Evolutionary conservation across 1,140 invertebrate species (phyloP), one percentile per base, ranked within the genome.

Genomic region (Hyphantria cunea): DNA sequence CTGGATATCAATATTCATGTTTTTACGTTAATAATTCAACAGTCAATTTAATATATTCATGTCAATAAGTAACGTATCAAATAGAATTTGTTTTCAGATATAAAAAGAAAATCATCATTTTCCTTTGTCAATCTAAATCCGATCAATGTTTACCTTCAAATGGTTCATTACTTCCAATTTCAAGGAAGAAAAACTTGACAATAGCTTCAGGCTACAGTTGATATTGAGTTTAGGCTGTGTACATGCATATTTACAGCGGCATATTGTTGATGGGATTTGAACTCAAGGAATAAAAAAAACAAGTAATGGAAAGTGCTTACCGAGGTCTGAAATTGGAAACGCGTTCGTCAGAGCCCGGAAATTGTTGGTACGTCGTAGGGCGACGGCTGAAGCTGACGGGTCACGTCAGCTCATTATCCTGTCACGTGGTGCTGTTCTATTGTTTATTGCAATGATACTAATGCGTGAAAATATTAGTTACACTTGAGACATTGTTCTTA

Each of bases 271-370:
- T 54, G 15, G 60, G 50, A 54, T 49, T 54, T 44, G 52, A 45
- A 52, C 53, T 34, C 41, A 53, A 56, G 45, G 45, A 64, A 44
- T 60, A 44, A 64, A 51, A 66, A 74, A 66, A 68, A 74, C 50
- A 72, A 71, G 51, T 61, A 56, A 72, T 72, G 60, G 67, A 66
- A 78, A 73, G 68, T 70, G 72, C 65, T 64, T 76, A 81, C 70
- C 78, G 79, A 78, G 77, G 77, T 80, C 78, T 86, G 79, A 86
- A 86, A 86, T 86, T 86, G 84, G 76, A 84, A 82, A 71, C 71
- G 73, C 75, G 71, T 77, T 76, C 76, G 69, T 80, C 80, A 78
- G 76, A 63, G 64, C 64, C 74, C 76, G 80, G 76, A 84, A 86
- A 84, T 86, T 78, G 78, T 74, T 71, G 78, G 80, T 58, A 76